A percentile compares a stretch with the other conserved stretches of the same genome.
phyloP scores from a whole-genome alignment of 2,113 vertebrate genomes.

The Hyaena hyaena region DNA sequence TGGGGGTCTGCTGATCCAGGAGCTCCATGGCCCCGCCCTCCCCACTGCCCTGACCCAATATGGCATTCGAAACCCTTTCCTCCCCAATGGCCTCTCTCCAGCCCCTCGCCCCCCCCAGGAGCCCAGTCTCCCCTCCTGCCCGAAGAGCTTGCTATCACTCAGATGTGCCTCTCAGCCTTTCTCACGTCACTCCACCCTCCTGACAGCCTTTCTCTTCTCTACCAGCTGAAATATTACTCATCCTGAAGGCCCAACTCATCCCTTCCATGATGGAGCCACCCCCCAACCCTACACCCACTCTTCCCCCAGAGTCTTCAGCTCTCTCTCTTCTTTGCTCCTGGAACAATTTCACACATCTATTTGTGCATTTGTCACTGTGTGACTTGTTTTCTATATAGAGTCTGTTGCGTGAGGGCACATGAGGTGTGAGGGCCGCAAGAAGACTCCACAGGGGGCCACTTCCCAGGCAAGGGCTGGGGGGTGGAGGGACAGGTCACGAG shows the following conservation, averaged over 20 bases:
- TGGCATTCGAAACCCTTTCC: neutral
- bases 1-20: neutral
- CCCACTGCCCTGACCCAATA: neutral
- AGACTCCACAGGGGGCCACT: neutral
- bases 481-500: accelerated
- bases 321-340: neutral
- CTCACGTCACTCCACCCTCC: neutral
- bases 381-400: slow-evolving; percentile 26
- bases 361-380: slow-evolving; percentile 47
- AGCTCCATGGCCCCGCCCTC: accelerated
- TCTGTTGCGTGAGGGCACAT: neutral
- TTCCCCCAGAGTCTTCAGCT: neutral
- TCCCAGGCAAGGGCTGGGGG: neutral
- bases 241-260: neutral
- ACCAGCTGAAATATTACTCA: slow-evolving; percentile 26
- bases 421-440: neutral
- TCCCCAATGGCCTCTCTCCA: neutral
- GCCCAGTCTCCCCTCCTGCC: neutral
- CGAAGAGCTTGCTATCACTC: neutral
- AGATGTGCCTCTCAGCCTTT: neutral
- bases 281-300: neutral
- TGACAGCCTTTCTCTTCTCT: neutral
- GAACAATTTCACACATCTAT: slow-evolving; percentile 48
- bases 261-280: neutral
- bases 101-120: neutral